A percentile compares a stretch with the other conserved stretches of the same genome.
Conservation (phyloP, 2,113 vertebrate genomes). For the Plecturocebus donacophilus region DNA sequence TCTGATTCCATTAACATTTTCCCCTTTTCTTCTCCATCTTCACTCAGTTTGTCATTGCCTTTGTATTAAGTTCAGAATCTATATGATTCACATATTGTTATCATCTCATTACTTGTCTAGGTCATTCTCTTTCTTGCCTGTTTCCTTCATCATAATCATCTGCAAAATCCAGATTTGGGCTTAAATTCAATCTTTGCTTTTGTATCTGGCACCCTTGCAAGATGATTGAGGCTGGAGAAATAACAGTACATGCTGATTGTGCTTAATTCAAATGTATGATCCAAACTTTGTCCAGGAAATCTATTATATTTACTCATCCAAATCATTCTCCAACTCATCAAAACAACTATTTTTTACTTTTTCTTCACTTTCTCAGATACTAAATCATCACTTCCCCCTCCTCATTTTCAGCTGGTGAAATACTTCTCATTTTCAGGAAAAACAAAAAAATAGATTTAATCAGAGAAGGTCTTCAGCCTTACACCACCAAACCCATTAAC, state of each 20-base stretch:
- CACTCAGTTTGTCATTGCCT: not conserved
- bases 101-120: not conserved
- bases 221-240: not conserved
- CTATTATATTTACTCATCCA: not conserved
- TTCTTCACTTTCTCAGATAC: constrained; percentile 14
- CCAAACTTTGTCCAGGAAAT: not conserved
- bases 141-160: not conserved
- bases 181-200: not conserved
- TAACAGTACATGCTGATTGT: not conserved
- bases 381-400: not conserved
- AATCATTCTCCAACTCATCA: not conserved
- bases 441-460: too few relatives aligned
- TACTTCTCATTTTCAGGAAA: too few relatives aligned
- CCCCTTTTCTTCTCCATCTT: not conserved
- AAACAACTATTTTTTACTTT: constrained; percentile 12
- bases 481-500: too few relatives aligned
- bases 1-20: not conserved
- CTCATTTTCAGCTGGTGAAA: not conserved
- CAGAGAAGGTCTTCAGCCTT: too few relatives aligned
- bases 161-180: not conserved
- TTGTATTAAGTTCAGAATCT: not conserved
- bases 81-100: not conserved
- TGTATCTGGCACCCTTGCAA: not conserved
- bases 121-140: not conserved
- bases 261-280: constrained; percentile 13